Evolutionary conservation across 2,797 vertebrate genomes (phyloP).

Genomic region (Toxotes lorentzi): DNA sequence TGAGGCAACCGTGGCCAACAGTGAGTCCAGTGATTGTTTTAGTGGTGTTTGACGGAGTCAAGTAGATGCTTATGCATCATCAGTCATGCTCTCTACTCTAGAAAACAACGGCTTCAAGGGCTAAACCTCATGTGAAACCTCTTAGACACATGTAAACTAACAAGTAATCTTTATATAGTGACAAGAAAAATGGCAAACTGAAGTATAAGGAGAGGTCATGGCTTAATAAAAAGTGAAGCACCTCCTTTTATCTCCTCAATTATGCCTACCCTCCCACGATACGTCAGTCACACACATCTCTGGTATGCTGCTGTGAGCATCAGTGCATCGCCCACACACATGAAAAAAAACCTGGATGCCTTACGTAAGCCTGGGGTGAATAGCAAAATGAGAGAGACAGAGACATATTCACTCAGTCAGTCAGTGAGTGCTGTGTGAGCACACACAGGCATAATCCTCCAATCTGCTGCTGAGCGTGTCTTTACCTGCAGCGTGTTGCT

Average conservation of each 20-base stretch:
- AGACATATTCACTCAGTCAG: slow-evolving; percentile 66
- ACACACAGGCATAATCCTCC: slow-evolving; percentile 44
- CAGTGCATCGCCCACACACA: slow-evolving; percentile 69
- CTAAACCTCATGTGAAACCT: slow-evolving; percentile 14
- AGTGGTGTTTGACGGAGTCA: slow-evolving; percentile 3
- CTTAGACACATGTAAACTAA: slow-evolving; percentile 29
- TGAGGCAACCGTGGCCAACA: slow-evolving; percentile 89
- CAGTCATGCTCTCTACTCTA: slow-evolving; percentile 4
- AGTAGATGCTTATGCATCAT: slow-evolving; percentile 18
- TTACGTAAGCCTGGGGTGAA: slow-evolving; percentile 75
- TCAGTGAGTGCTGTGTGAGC: slow-evolving; percentile 40
- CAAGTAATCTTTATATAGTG: slow-evolving; percentile 17
- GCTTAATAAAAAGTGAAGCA: slow-evolving; percentile 62
- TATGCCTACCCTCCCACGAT: slow-evolving; percentile 73
- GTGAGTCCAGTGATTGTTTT: slow-evolving; percentile 81
- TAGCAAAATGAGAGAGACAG: slow-evolving; percentile 65
- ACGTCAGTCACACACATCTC: slow-evolving; percentile 73
- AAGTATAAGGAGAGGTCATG: slow-evolving; percentile 44
- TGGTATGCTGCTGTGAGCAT: slow-evolving; percentile 59
- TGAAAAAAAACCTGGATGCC: slow-evolving; percentile 59
- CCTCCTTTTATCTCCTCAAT: slow-evolving; percentile 68
- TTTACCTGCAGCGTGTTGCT: slow-evolving; percentile 45
- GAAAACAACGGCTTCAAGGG: slow-evolving; percentile 9
- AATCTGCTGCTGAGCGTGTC: slow-evolving; percentile 42
- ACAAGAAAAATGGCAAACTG: slow-evolving; percentile 37